Percentiles rank a stretch among this genome's conserved stretches.
These are phyloP conservation scores for Araneus ventricosus DNA, from an alignment of 1,140 invertebrate species.

Conservation along the genomic window DNA sequence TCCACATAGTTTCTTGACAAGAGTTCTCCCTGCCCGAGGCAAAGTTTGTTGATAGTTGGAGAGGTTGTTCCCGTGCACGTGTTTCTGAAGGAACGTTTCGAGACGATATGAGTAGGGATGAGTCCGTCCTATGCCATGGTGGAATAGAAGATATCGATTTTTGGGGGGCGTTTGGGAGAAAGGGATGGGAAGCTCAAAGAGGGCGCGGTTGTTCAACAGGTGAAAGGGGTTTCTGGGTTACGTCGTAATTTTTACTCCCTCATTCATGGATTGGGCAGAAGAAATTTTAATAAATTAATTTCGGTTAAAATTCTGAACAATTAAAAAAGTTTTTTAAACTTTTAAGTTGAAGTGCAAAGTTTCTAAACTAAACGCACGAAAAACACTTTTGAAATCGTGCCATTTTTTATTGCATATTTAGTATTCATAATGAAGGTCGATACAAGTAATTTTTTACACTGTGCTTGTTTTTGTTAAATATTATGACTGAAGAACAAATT, in stretches of 20 bases:
- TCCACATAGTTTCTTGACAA: constrained; percentile 21
- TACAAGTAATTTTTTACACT: too few relatives aligned
- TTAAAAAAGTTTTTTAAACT: too few relatives aligned
- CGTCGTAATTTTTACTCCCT: neutral
- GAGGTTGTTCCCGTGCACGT: neutral
- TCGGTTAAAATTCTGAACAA: too few relatives aligned
- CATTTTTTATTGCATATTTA: too few relatives aligned
- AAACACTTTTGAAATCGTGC: too few relatives aligned
- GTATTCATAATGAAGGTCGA: too few relatives aligned
- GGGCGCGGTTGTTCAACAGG: constrained; percentile 52
- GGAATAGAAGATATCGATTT: constrained; percentile 2
- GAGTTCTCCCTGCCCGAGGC: neutral
- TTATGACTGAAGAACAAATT: too few relatives aligned
- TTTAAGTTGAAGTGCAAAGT: too few relatives aligned
- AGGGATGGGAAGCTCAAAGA: neutral
- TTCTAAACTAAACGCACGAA: too few relatives aligned
- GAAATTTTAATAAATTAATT: too few relatives aligned
- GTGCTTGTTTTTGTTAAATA: too few relatives aligned
- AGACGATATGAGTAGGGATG: neutral
- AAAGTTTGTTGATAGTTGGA: constrained; percentile 4
- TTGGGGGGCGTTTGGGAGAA: neutral
- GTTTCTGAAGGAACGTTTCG: neutral
- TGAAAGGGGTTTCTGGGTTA: constrained; percentile 17
- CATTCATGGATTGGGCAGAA: neutral
- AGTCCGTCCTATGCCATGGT: neutral